Base-by-base conservation (phyloP, 2,888 invertebrate genomes). In the Oxystoma pomonae region DNA sequence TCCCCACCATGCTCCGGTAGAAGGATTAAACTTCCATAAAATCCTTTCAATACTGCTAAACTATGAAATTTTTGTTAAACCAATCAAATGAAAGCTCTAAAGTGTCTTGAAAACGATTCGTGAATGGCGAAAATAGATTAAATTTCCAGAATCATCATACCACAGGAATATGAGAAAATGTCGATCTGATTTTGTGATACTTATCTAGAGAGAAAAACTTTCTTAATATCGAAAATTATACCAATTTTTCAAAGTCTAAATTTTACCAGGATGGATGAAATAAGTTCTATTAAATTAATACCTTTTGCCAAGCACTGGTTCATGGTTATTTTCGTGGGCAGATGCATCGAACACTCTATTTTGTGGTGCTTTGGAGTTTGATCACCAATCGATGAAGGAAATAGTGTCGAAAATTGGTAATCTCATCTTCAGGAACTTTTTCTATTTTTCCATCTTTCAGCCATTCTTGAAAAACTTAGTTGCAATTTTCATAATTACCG, bases 291-390 rank as follows among this genome's bases (percentile, higher is more conserved):
- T 1, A 74, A 57, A 3, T 69, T 67, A 0, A 73, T 71, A 1
- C 77, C 76, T 5, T 72, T 69, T 57, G 70, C 67, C 17, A 77
- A 67, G 2, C 65, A 63, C 7, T 74, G 70, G 60, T 77, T 78
- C 2, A 77, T 60, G 2, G 74, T 62, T 55, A 1, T 58, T 50
- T 5, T 70, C 65, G 59, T 61, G 61, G 2, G 69, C 64, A 12
- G 72, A 73, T 16, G 73, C 73, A 55, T 75, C 71, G 65, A 74
- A 73, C 0, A 75, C 73, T 57, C 1, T 73, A 59, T 58, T 71
- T 72, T 1, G 74, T 72, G 1, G 72, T 73, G 18, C 20, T 61
- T 22, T 69, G 70, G 21, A 58, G 9, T 16, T 65, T 60, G n/a
- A 62, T 20, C 2, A 65, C 55, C 35, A 57, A 59, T 35, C 62